Conservation (phyloP, 2,888 invertebrate species). For the Bellardia bayeri region DNA sequence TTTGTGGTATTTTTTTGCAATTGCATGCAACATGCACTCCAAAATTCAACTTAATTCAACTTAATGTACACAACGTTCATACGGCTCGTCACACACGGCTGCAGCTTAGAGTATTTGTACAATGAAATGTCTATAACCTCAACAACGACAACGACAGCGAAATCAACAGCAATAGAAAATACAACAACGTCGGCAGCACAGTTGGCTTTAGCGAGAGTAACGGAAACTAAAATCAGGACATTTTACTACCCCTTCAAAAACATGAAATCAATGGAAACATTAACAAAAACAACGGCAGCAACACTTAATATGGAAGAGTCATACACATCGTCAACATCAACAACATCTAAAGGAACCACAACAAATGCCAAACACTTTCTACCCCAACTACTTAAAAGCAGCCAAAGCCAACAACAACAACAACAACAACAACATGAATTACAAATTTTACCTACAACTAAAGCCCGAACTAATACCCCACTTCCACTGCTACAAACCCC, state of each 20-base stretch:
- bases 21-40: constrained; percentile 78
- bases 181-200: constrained; percentile 33
- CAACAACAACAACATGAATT: constrained; percentile 17
- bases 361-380: constrained; percentile 66
- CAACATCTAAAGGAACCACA: constrained; percentile 58
- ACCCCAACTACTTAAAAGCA: constrained; percentile 64
- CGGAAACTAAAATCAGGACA: constrained; percentile 55
- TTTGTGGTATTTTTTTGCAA: constrained; percentile 70
- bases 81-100: constrained; percentile 77
- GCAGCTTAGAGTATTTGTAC: constrained; percentile 82
- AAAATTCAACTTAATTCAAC: constrained; percentile 78
- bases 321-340: constrained; percentile 50
- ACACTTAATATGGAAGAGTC: constrained; percentile 61
- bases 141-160: constrained; percentile 45
- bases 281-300: constrained; percentile 18
- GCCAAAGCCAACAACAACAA: constrained; percentile 48
- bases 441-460: constrained; percentile 8
- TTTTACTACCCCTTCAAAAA: constrained; percentile 33
- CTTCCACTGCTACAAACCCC: not conserved
- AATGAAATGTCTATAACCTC: constrained; percentile 81
- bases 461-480: not conserved
- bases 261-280: constrained; percentile 62
- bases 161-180: constrained; percentile 55
- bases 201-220: constrained; percentile 28
- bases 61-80: constrained; percentile 76